These are phyloP conservation scores for Amyelois transitella DNA, from an alignment of 1,140 invertebrate genomes.

Conservation along the genomic window DNA sequence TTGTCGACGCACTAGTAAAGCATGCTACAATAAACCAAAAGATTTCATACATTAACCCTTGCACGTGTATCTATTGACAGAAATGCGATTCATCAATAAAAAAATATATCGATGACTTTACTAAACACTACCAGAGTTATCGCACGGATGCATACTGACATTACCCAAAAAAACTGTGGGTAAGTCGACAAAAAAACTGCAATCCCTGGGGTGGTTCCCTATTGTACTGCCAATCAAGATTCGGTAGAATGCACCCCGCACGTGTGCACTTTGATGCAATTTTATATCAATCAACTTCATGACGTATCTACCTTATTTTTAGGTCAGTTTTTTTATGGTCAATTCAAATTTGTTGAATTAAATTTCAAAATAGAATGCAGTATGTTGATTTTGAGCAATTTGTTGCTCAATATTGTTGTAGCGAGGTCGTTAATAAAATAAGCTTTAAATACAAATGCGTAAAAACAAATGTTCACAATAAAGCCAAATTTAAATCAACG, in stretches of 20 bases:
- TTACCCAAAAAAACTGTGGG: not conserved
- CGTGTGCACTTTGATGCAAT: not conserved
- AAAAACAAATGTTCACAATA: no score
- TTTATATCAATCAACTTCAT: not conserved
- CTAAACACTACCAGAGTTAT: not conserved
- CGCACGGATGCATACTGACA: not conserved
- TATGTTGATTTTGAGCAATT: not conserved
- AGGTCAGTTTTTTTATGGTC: not conserved
- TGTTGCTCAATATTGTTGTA: not conserved
- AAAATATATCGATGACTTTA: not conserved
- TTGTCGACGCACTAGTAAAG: no score
- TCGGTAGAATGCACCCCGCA: not conserved
- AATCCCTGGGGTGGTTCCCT: not conserved
- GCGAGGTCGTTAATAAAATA: no score
- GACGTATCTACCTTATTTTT: not conserved
- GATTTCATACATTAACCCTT: no score
- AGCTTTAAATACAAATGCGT: no score
- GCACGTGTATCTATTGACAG: no score
- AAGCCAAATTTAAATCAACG: no score
- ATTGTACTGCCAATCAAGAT: not conserved
- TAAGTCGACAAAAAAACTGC: not conserved
- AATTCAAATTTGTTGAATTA: not conserved
- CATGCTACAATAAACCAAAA: no score
- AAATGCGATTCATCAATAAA: not conserved
- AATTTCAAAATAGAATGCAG: not conserved